Conservation (phyloP, 2,797 vertebrate species). For the Rhyacichthys aspro region DNA sequence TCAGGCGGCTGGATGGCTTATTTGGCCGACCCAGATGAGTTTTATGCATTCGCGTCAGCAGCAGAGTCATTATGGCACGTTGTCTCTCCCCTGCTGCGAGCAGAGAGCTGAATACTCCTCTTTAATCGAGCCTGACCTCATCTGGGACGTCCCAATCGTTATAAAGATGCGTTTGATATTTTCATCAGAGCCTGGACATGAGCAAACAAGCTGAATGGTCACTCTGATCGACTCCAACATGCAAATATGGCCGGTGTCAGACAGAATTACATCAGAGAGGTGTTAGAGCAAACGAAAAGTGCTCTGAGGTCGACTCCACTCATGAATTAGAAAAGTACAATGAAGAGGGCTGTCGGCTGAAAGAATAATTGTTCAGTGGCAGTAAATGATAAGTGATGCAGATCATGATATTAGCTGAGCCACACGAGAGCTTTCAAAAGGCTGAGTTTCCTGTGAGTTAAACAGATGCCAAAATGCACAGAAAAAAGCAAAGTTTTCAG, state of each 20-base stretch:
- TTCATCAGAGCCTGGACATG: slow-evolving; percentile 34
- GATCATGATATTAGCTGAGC: background rate
- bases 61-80: slow-evolving; percentile 37
- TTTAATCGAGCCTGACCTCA: slow-evolving; percentile 44
- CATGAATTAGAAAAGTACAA: background rate
- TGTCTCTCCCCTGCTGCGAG: slow-evolving; percentile 23
- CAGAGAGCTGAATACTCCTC: background rate
- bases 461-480: too few relatives aligned
- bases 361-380: background rate
- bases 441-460: too few relatives aligned
- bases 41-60: slow-evolving; percentile 44
- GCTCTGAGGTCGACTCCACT: slow-evolving; percentile 7
- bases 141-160: slow-evolving; percentile 24
- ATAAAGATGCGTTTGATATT: slow-evolving; percentile 32
- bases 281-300: slow-evolving; percentile 5
- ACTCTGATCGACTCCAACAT: slow-evolving; percentile 13
- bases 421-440: background rate
- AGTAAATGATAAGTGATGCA: too few relatives aligned
- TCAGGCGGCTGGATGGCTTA: slow-evolving; percentile 7
- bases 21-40: slow-evolving; percentile 16
- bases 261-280: slow-evolving; percentile 3
- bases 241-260: slow-evolving; percentile 14
- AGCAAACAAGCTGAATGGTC: slow-evolving; percentile 26
- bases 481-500: too few relatives aligned
- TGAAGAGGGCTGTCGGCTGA: background rate